A percentile compares a stretch with the other conserved stretches of the same genome.
Evolutionary conservation across 1,140 invertebrate genomes (phyloP).

Genomic region (Euura lappo): DNA sequence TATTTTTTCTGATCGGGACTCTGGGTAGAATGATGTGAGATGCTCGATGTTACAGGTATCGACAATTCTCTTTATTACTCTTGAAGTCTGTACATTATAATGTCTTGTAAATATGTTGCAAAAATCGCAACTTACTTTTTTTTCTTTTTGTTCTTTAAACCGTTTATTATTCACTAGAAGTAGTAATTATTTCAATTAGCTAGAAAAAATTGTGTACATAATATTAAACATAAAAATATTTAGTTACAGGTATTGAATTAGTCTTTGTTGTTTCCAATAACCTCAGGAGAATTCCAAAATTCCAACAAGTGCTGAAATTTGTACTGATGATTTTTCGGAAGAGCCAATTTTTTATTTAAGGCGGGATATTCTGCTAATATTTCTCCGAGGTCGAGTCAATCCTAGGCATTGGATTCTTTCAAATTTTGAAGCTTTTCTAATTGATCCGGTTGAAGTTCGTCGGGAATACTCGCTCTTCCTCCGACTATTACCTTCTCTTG

Average conservation of each 20-base stretch:
- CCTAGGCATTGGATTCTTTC: conserved; percentile 88
- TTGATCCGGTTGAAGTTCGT: conserved; percentile 84
- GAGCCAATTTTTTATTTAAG: conserved; percentile 51
- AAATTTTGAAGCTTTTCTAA: conserved; percentile 82
- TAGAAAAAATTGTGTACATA: conserved; percentile 51
- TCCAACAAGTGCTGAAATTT: conserved; percentile 54
- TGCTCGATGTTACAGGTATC: conserved; percentile 38
- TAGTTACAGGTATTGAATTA: conserved; percentile 23
- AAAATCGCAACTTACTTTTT: conserved; percentile 43
- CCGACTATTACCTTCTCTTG: conserved; percentile 73
- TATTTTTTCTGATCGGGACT: too few species aligned
- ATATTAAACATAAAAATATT: conserved; percentile 45
- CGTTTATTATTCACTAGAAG: conserved; percentile 24
- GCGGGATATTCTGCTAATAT: conserved; percentile 40
- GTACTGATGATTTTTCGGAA: conserved; percentile 55
- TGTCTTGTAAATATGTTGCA: conserved; percentile 47
- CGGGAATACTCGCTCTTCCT: conserved; percentile 79
- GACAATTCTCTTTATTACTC: conserved; percentile 54
- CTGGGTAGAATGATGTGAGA: neutral
- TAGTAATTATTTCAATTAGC: conserved; percentile 23
- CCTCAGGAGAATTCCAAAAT: conserved; percentile 53
- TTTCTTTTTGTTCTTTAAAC: conserved; percentile 11
- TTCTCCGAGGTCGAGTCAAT: conserved; percentile 53
- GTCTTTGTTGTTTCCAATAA: conserved; percentile 46
- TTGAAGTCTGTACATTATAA: conserved; percentile 52